These are phyloP conservation scores for Drosophila emarginata DNA, from an alignment of 2,888 invertebrate species.

Conservation along the genomic window DNA sequence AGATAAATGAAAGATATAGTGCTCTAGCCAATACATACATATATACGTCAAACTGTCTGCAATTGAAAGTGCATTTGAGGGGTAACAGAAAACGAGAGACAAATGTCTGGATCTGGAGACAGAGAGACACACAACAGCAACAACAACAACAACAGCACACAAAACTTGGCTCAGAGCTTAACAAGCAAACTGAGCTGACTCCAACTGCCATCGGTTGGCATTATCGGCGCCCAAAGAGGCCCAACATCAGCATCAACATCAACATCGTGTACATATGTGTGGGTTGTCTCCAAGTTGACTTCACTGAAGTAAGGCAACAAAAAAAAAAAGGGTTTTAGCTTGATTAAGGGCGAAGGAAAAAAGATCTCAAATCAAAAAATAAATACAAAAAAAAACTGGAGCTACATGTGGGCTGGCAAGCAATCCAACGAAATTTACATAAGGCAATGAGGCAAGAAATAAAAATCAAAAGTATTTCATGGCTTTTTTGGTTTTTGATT, in stretches of 20 bases:
- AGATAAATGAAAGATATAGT: slow-evolving; percentile 75
- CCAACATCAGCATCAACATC: slow-evolving; percentile 33
- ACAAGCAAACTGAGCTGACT: slow-evolving; percentile 60
- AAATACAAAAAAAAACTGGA: slow-evolving; percentile 46
- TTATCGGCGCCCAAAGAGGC: slow-evolving; percentile 54
- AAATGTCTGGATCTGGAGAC: slow-evolving; percentile 58
- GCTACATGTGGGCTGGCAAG: slow-evolving; percentile 57
- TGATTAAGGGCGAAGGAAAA: slow-evolving; percentile 67
- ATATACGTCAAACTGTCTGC: slow-evolving; percentile 74
- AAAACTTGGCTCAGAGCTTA: slow-evolving; percentile 72
- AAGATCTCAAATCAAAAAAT: slow-evolving; percentile 38
- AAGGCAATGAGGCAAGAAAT: slow-evolving; percentile 36
- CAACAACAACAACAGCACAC: slow-evolving; percentile 27
- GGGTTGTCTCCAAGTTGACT: slow-evolving; percentile 39
- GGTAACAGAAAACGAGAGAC: slow-evolving; percentile 60
- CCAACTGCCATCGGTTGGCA: slow-evolving; percentile 64
- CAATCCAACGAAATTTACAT: slow-evolving; percentile 43
- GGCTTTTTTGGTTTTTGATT: background rate
- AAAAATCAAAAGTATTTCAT: slow-evolving; percentile 45
- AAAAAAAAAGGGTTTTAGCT: slow-evolving; percentile 60
- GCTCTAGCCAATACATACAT: slow-evolving; percentile 57
- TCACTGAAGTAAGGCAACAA: slow-evolving; percentile 46
- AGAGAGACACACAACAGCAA: slow-evolving; percentile 1
- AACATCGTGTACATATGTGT: slow-evolving; percentile 49
- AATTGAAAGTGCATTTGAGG: slow-evolving; percentile 75